These are phyloP conservation scores for Mormyrus lacerda DNA, from an alignment of 2,113 vertebrate species.

Conservation along the genomic window DNA sequence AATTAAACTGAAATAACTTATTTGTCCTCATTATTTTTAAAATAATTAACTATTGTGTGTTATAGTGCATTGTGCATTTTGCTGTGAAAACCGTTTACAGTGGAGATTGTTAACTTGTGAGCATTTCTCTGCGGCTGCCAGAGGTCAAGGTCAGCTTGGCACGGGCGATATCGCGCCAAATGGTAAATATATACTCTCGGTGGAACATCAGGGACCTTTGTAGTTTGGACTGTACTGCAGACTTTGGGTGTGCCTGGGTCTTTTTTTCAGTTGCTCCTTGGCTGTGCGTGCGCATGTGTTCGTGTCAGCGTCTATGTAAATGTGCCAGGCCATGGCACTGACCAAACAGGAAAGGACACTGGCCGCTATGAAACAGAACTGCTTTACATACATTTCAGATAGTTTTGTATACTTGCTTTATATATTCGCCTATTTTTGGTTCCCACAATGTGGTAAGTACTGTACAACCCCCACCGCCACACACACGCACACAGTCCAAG, in stretches of 20 bases:
- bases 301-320: not conserved
- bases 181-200: not conserved
- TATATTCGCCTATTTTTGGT: not conserved
- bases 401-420: not conserved
- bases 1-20: not conserved
- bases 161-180: not conserved
- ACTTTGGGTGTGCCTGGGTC: not conserved
- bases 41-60: not conserved
- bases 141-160: not conserved
- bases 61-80: not conserved
- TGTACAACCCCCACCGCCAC: not conserved
- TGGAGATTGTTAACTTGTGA: not conserved
- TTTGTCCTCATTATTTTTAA: not conserved
- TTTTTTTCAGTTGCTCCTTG: not conserved
- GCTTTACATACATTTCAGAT: not conserved
- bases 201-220: constrained; percentile 8
- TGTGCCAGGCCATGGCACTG: not conserved
- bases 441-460: no score
- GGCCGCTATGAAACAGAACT: not conserved
- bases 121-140: not conserved
- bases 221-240: constrained; percentile 9
- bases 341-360: not conserved
- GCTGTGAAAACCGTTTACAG: not conserved
- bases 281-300: not conserved
- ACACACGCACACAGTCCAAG: not conserved